These are phyloP conservation scores for Phyllotreta striolata DNA, from an alignment of 2,888 invertebrate genomes.

Conservation along the genomic window DNA sequence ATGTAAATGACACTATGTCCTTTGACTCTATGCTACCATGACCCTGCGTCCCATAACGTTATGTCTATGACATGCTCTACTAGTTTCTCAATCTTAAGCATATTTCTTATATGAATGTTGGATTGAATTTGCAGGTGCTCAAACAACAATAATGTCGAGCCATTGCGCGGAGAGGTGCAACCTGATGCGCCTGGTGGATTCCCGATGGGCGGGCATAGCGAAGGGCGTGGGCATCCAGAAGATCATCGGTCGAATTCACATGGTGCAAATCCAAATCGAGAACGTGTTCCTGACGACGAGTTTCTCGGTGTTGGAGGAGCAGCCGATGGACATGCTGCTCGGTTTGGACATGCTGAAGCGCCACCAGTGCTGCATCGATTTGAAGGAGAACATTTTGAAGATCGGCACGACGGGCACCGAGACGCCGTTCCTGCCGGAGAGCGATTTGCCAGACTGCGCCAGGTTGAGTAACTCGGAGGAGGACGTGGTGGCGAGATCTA, in stretches of 20 bases:
- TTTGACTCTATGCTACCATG: too few relatives aligned
- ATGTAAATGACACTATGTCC: too few relatives aligned
- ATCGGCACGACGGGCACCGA: conserved; percentile 96
- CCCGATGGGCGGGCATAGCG: conserved; percentile 94
- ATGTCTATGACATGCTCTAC: too few relatives aligned
- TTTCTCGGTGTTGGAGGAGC: conserved; percentile 95
- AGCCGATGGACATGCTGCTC: conserved; percentile 97
- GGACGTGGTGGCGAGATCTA: conserved; percentile 62
- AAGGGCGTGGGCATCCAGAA: conserved; percentile 97
- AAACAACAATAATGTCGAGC: conserved; percentile 98
- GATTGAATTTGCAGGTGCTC: conserved; percentile 68
- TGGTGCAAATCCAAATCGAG: conserved; percentile 96
- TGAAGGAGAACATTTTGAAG: conserved; percentile 84
- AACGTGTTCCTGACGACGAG: conserved; percentile 93
- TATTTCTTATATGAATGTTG: conserved; percentile 23
- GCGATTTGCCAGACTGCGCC: conserved; percentile 78
- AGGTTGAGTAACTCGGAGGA: conserved; percentile 78
- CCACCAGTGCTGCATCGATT: conserved; percentile 89
- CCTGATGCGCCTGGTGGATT: conserved; percentile 89
- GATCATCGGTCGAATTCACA: conserved; percentile 96
- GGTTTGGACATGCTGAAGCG: conserved; percentile 97
- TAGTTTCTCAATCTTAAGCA: too few relatives aligned
- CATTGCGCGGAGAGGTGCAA: conserved; percentile 94
- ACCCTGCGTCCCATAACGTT: too few relatives aligned
- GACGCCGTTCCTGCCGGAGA: conserved; percentile 86